phyloP scores from a whole-genome alignment of 2,113 vertebrate genomes.

The Hymenochirus boettgeri region DNA sequence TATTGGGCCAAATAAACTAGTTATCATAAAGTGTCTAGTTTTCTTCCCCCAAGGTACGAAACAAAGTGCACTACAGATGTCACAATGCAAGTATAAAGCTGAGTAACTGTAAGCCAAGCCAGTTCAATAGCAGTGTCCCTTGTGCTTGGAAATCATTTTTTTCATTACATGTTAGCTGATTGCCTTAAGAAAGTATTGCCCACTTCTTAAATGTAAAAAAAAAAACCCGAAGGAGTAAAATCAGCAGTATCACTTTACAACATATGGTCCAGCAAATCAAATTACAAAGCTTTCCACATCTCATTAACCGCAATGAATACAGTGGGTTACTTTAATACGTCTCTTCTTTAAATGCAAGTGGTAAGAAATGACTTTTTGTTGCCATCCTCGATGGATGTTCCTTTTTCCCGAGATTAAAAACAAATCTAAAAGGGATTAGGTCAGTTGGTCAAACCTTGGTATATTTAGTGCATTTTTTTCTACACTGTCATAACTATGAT shows the following conservation, averaged over 20 bases:
- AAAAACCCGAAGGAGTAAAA: slow-evolving; percentile 70
- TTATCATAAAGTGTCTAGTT: slow-evolving; percentile 76
- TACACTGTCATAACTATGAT: slow-evolving; percentile 64
- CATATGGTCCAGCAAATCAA: slow-evolving; percentile 79
- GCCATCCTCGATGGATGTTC: slow-evolving; percentile 67
- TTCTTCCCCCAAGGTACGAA: slow-evolving; percentile 78
- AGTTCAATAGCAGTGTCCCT: slow-evolving; percentile 78
- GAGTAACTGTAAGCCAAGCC: slow-evolving; percentile 87
- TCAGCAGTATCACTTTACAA: slow-evolving; percentile 74
- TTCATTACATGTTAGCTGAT: slow-evolving; percentile 83
- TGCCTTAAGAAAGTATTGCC: slow-evolving; percentile 78
- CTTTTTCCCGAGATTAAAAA: slow-evolving; percentile 70
- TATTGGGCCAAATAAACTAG: slow-evolving; percentile 46
- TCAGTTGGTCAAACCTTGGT: slow-evolving; percentile 71
- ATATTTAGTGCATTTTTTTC: slow-evolving; percentile 47
- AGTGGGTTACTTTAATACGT: slow-evolving; percentile 75
- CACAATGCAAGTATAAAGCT: slow-evolving; percentile 73
- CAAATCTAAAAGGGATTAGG: slow-evolving; percentile 70
- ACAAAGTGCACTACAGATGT: slow-evolving; percentile 91
- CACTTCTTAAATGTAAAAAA: slow-evolving; percentile 77
- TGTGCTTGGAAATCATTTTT: slow-evolving; percentile 81
- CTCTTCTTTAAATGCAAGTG: slow-evolving; percentile 69
- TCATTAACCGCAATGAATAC: slow-evolving; percentile 81
- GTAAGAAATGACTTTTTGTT: slow-evolving; percentile 68
- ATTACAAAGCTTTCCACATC: slow-evolving; percentile 81